These are phyloP conservation scores for Ylistrum balloti DNA, from an alignment of 1,140 invertebrate genomes.

Conservation along the genomic window DNA sequence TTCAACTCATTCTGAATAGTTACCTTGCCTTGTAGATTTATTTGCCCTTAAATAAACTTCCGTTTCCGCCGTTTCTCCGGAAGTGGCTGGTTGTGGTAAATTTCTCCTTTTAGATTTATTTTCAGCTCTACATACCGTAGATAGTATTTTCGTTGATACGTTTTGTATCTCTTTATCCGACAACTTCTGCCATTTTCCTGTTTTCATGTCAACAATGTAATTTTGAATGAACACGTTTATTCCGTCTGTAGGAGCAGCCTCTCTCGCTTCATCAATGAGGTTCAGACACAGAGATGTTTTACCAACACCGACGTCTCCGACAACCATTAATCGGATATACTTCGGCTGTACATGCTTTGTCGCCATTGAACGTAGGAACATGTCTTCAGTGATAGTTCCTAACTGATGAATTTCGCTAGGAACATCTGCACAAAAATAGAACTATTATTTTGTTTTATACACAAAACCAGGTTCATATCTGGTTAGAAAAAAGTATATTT, in stretches of 20 bases:
- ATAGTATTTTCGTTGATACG: background rate
- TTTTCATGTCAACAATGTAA: background rate
- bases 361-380: background rate
- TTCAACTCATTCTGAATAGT: too few relatives aligned
- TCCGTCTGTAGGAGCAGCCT: background rate
- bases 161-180: background rate
- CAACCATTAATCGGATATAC: background rate
- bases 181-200: background rate
- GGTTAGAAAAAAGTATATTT: too few relatives aligned
- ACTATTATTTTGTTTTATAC: background rate
- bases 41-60: too few relatives aligned
- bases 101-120: too few relatives aligned
- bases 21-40: too few relatives aligned
- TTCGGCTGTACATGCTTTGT: background rate
- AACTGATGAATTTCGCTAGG: background rate
- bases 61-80: too few relatives aligned
- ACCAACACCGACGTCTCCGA: background rate
- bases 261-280: background rate
- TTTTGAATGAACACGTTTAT: slow-evolving; percentile 19
- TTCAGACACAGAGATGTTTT: background rate
- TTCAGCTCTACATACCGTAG: slow-evolving; percentile 1
- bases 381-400: background rate
- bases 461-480: too few relatives aligned
- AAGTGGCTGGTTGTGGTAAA: too few relatives aligned
- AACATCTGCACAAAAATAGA: background rate